Base-by-base conservation (phyloP, 2,113 vertebrate genomes). In the Eupsittula cactorum region DNA sequence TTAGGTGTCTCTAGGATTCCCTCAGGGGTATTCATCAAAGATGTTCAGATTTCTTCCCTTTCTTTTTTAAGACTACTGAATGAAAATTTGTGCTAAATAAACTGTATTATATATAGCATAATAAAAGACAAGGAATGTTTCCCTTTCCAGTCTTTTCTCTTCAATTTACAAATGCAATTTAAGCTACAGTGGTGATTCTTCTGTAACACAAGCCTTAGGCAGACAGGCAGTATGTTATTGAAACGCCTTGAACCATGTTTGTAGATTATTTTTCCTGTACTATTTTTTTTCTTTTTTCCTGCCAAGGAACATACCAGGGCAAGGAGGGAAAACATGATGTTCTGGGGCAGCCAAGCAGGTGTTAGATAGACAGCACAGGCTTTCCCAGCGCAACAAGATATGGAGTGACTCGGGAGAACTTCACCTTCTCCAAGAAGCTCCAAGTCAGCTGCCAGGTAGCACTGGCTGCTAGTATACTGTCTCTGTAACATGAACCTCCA, bases 51-150 rank as follows among this genome's bases (percentile, higher is more conserved):
- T 87, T 59, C 64, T 79, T 95, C 87, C 1, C 76, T 80, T 76
- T 41, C 14, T 44, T 92, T 92, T 80, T 52, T 68, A 90, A 95
- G 74, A 82, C 24, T 41, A 27, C 8, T 74, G 73, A 86, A 81
- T 77, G 20, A 95, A 94, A 96, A 87, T 49, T 20, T 80, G n/a
- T 93, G 42, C 65, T 83, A 62, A 86, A 82, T 68, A 52, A 80
- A 50, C 37, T 78, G 7, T 81, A 6, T 47, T 89, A 39, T 44
- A 35, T 81, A 57, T 57, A 23, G 31, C 50, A 25, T 37, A 37
- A 94, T 77, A 78, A 80, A 71, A 80, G 57, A 37, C n/a, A 77
- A 64, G 1, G 92, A 82, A 55, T 57, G 18, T 71, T 91, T 91
- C 29, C 10, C 11, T 52, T 89, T 64, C 23, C 12, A 35, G 16